These are phyloP conservation scores for Agrotis exclamationis DNA, from an alignment of 2,888 invertebrate species.

Conservation along the genomic window DNA sequence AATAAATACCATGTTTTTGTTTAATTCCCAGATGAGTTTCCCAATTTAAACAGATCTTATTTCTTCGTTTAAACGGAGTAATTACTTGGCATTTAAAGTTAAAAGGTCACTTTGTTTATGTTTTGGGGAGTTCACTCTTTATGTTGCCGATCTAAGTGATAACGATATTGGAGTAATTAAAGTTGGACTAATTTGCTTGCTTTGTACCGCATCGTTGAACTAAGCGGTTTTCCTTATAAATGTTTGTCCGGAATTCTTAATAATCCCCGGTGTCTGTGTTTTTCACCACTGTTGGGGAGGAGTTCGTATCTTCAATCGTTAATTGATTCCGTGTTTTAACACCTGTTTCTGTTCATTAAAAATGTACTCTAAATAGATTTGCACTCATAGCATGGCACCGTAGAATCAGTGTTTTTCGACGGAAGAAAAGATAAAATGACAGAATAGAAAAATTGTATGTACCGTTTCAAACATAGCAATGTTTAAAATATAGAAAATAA, in stretches of 20 bases:
- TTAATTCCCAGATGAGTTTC: constrained; percentile 51
- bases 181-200: constrained; percentile 31
- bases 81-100: constrained; percentile 54
- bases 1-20: constrained; percentile 44
- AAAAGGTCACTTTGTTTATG: constrained; percentile 51
- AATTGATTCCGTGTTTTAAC: background rate
- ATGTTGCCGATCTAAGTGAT: constrained; percentile 43
- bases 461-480: too few species aligned
- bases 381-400: too few species aligned
- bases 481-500: too few species aligned
- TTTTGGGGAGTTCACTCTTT: constrained; percentile 37
- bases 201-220: constrained; percentile 7
- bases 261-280: background rate
- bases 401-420: too few species aligned
- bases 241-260: background rate
- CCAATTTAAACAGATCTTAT: constrained; percentile 55
- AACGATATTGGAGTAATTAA: constrained; percentile 23
- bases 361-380: too few species aligned
- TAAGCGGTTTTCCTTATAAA: background rate
- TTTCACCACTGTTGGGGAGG: background rate
- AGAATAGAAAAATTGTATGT: too few species aligned
- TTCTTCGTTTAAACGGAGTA: constrained; percentile 52
- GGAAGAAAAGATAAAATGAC: too few species aligned
- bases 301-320: background rate
- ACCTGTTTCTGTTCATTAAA: too few species aligned